Percentiles rank a stretch among this genome's conserved stretches.
phyloP scores from a whole-genome alignment of 2,797 vertebrate genomes.

The Pseudochromis fuscus region DNA sequence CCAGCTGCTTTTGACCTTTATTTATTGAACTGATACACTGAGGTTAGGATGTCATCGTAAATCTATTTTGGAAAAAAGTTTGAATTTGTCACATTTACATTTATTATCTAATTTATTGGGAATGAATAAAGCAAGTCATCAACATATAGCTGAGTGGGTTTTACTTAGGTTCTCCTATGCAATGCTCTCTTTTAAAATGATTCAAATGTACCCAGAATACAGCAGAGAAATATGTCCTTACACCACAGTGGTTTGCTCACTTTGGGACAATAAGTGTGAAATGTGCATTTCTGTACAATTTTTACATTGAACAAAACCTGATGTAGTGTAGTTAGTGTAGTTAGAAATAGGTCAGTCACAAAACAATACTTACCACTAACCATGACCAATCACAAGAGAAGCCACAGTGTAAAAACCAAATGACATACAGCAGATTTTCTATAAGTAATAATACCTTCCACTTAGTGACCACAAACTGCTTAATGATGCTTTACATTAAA shows the following conservation, averaged over 20 bases:
- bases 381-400: neutral
- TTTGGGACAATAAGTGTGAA: too few species aligned
- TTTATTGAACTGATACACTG: neutral
- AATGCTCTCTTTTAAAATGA: too few species aligned
- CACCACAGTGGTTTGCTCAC: too few species aligned
- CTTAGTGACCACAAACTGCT: neutral
- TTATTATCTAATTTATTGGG: neutral
- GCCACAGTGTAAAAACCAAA: neutral
- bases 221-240: too few species aligned
- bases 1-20: neutral
- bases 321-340: neutral
- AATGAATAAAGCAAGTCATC: neutral
- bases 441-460: neutral
- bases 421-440: neutral
- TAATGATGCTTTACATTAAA: neutral
- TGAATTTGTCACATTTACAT: neutral
- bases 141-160: neutral
- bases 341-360: neutral
- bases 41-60: neutral
- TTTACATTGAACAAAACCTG: neutral
- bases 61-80: neutral
- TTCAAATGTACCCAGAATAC: too few species aligned
- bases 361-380: neutral
- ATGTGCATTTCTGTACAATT: too few species aligned
- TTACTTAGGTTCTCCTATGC: too few species aligned